Evolutionary conservation across 2,797 vertebrate species (phyloP).

Genomic region (Anabas testudineus): DNA sequence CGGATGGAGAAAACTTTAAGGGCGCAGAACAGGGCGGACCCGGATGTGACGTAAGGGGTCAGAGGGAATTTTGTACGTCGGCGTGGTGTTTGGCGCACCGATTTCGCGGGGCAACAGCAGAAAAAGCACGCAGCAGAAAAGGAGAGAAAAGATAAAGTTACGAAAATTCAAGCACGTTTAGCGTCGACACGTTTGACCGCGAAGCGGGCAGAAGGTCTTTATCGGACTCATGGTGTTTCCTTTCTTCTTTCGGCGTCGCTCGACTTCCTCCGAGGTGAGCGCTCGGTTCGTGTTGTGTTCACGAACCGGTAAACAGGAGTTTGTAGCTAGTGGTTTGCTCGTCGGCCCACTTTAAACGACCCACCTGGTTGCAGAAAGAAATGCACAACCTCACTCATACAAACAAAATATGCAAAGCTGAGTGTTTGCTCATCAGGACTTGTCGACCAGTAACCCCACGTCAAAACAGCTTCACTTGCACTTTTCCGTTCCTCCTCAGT

Average conservation of each 20-base stretch:
- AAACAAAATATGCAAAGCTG: too few relatives aligned
- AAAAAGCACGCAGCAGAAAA: background rate
- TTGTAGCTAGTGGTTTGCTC: background rate
- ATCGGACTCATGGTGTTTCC: conserved; percentile 20
- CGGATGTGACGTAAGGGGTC: conserved; percentile 72
- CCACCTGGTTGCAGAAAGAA: too few relatives aligned
- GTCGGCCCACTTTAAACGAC: background rate
- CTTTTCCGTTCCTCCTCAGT: conserved; percentile 15
- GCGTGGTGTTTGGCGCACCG: conserved; percentile 86
- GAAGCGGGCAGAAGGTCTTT: too few relatives aligned
- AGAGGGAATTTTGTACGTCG: conserved; percentile 80
- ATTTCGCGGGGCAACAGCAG: conserved; percentile 80
- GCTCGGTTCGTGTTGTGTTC: background rate
- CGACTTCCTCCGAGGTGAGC: conserved; percentile 63
- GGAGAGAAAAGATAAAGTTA: background rate
- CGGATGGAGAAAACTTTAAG: background rate
- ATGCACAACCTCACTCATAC: too few relatives aligned
- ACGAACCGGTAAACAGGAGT: background rate
- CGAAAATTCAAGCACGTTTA: background rate
- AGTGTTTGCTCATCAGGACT: too few relatives aligned
- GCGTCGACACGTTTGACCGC: rapidly evolving
- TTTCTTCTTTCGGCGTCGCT: too few relatives aligned
- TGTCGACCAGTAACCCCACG: too few relatives aligned
- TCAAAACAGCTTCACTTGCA: conserved; percentile 19
- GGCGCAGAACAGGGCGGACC: conserved; percentile 48